Evolutionary conservation across 2,113 vertebrate species (phyloP).

Genomic region (Chaenocephalus aceratus): DNA sequence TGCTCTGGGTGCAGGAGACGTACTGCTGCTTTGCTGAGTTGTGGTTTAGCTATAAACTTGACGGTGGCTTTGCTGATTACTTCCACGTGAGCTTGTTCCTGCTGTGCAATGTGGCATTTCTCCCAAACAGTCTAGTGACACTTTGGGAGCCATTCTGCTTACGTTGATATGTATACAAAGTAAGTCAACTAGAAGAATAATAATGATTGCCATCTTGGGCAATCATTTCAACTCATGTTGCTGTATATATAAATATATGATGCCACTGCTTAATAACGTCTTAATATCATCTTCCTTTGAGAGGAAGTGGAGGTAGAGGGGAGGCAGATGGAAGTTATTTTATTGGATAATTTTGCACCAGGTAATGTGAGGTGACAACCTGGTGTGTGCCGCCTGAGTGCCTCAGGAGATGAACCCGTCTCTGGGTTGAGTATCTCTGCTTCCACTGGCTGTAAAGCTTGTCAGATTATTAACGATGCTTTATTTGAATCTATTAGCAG

Average conservation of each 20-base stretch:
- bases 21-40: constrained; percentile 21
- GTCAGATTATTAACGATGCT: constrained; percentile 33
- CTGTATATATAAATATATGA: constrained; percentile 31
- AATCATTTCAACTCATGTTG: constrained; percentile 21
- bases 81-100: constrained; percentile 43
- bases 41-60: constrained; percentile 50
- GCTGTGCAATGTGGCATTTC: constrained; percentile 15
- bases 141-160: neutral
- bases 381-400: constrained; percentile 17
- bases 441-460: constrained; percentile 26
- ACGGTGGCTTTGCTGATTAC: constrained; percentile 33
- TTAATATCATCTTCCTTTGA: constrained; percentile 25
- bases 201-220: constrained; percentile 18
- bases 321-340: constrained; percentile 23
- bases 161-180: neutral
- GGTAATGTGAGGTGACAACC: constrained; percentile 62
- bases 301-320: constrained; percentile 11
- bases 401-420: constrained; percentile 26
- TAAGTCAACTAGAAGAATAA: constrained; percentile 24
- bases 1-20: constrained; percentile 1
- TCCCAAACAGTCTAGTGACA: constrained; percentile 9
- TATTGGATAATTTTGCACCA: constrained; percentile 42
- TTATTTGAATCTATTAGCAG: constrained; percentile 55
- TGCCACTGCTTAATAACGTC: constrained; percentile 20
- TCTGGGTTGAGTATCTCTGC: neutral